Percentiles rank a stretch among this genome's conserved stretches.
Evolutionary conservation across 2,888 invertebrate genomes (phyloP).

Genomic region (Gisinianus flammeolus): DNA sequence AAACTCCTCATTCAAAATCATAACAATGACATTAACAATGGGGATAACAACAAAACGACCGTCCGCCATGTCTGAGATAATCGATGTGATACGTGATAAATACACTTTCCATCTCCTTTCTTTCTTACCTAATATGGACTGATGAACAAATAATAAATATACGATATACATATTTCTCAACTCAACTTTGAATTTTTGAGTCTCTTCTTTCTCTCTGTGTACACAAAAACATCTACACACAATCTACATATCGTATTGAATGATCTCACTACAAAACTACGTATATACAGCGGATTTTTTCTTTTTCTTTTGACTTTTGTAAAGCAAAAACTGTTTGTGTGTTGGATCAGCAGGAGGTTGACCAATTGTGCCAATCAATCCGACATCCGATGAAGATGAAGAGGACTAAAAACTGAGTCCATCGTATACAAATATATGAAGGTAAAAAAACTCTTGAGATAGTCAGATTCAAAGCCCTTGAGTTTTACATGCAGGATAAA

Average conservation of each 20-base stretch:
- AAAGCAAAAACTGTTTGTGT: conserved; percentile 4
- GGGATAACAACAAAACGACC: background rate
- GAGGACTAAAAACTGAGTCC: background rate
- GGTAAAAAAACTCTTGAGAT: too few relatives aligned
- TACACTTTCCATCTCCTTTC: conserved; percentile 17
- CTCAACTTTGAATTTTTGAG: background rate
- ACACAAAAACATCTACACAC: conserved; percentile 9
- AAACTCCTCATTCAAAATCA: conserved; percentile 15
- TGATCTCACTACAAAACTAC: too few relatives aligned
- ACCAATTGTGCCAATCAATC: conserved; percentile 39
- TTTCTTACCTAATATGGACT: conserved; percentile 30
- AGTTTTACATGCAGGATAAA: too few relatives aligned
- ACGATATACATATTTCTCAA: conserved; percentile 5
- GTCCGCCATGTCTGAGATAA: conserved; percentile 15
- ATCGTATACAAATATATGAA: too few relatives aligned
- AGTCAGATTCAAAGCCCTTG: too few relatives aligned
- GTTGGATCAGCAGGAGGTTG: conserved; percentile 36
- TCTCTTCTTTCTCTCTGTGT: background rate
- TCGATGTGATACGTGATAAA: conserved; percentile 33
- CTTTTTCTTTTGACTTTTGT: too few relatives aligned
- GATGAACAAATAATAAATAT: conserved; percentile 29
- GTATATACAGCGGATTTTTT: too few relatives aligned
- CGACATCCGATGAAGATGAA: conserved; percentile 17
- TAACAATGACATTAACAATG: conserved; percentile 17
- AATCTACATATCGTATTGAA: background rate